Evolutionary conservation across 2,113 vertebrate genomes (phyloP).

Genomic region (Arizona elegans): DNA sequence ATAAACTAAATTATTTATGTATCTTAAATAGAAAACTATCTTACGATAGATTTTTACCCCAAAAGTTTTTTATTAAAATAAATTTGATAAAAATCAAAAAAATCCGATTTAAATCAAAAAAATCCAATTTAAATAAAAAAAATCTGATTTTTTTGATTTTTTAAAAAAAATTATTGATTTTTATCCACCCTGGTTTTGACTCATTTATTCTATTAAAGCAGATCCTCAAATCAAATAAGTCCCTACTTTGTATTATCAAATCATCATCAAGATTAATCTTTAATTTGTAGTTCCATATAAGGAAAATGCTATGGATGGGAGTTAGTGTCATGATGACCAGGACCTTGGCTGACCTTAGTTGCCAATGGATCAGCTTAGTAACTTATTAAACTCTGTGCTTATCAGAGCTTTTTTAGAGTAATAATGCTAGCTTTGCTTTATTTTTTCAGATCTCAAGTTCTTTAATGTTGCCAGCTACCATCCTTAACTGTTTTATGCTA

Average conservation of each 20-base stretch:
- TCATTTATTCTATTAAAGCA: background rate
- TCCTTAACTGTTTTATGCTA: background rate
- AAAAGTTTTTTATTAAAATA: no score
- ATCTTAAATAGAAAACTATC: no score
- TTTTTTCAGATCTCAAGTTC: background rate
- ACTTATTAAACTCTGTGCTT: background rate
- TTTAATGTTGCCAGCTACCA: background rate
- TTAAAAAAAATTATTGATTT: no score
- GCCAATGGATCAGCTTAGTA: background rate
- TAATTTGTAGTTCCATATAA: background rate
- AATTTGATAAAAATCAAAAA: no score
- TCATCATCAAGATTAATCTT: background rate
- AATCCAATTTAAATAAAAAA: no score
- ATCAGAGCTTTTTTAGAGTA: background rate
- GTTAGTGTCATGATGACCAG: background rate
- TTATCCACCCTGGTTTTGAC: background rate
- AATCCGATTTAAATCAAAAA: no score
- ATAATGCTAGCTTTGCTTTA: background rate
- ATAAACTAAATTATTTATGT: no score
- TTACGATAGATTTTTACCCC: no score
- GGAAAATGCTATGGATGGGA: background rate
- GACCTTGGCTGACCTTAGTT: background rate
- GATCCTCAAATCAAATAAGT: background rate
- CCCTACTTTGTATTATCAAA: background rate
- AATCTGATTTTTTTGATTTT: no score